Evolutionary conservation across 2,113 vertebrate genomes (phyloP), one percentile per base, ranked within the genome.

Genomic region (Grus americana): DNA sequence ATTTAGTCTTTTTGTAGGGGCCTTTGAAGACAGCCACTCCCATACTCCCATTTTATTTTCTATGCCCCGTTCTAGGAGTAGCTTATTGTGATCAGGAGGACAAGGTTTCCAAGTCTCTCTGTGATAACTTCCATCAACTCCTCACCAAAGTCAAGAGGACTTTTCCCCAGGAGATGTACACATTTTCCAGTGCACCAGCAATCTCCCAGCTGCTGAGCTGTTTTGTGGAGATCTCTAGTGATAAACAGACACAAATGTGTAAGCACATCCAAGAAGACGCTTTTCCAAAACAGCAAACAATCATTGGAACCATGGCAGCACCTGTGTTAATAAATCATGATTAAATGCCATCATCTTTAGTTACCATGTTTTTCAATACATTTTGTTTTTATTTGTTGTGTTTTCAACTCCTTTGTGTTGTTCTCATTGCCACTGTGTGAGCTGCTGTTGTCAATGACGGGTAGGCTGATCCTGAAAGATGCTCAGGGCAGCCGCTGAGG

Each of bases 281-380:
- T 86, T 68, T 65, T 79, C 54, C 58, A 84, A 79, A 93, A 42
- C 34, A 62, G 9, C 29, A 70, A 70, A 73, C 32, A 83, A 12
- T 44, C 21, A 38, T 0, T 66, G 54, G 66, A 86, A 96, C 62
- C 38, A 15, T 20, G 46, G 59, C 63, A 86, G 42, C 18, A 84
- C 62, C 15, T 0, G 0, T 22, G 15, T 32, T 79, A 62, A 76
- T 79, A 76, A 92, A 73, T 62, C 50, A 73, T 0, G 0, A 46
- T 50, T 70, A 79, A 79, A 79, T 32, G 9, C 10, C 55, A 34
- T 30, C 32, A 32, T 47, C 27, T 79, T 61, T 67, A 71, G n/a
- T 26, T 36, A 59, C 19, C 9, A 22, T 2, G 0, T 32, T 61
- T 86, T 76, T 11, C 20, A 92, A 54, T 10, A 40, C 11, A 14